phyloP scores from a whole-genome alignment of 2,888 invertebrate species.

The Dasypolia templi region DNA sequence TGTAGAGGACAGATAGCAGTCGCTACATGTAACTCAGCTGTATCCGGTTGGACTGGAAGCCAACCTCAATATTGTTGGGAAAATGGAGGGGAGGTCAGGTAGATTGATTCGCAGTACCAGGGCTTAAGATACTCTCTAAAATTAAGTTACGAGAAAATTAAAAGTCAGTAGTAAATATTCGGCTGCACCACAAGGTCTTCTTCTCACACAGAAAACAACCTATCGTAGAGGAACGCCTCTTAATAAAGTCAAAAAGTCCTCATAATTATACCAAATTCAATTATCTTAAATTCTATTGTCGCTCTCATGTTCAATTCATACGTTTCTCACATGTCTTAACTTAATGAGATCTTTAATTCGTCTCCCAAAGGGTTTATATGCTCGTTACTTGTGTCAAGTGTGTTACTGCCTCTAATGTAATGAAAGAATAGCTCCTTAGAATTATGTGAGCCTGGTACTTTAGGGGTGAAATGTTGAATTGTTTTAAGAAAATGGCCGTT shows the following conservation, averaged over 20 bases:
- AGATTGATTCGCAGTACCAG: too few relatives aligned
- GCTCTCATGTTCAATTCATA: slow-evolving; percentile 16
- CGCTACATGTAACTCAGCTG: too few relatives aligned
- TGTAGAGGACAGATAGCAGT: too few relatives aligned
- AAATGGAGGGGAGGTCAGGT: too few relatives aligned
- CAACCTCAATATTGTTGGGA: too few relatives aligned
- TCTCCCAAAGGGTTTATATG: slow-evolving; percentile 40
- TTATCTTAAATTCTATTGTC: slow-evolving; percentile 39
- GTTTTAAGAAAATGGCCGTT: slow-evolving; percentile 5
- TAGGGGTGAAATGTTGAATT: slow-evolving; percentile 1
- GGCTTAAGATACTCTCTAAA: too few relatives aligned
- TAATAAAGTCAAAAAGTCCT: slow-evolving; percentile 25
- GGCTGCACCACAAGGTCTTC: background rate
- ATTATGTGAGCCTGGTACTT: slow-evolving; percentile 43
- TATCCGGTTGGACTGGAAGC: too few relatives aligned
- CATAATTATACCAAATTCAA: slow-evolving; percentile 31
- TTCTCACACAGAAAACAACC: background rate
- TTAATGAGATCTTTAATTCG: slow-evolving; percentile 48
- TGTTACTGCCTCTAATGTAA: slow-evolving; percentile 37
- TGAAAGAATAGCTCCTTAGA: slow-evolving; percentile 46
- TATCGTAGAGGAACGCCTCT: background rate
- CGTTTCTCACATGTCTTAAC: slow-evolving; percentile 4
- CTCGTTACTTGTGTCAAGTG: slow-evolving; percentile 24
- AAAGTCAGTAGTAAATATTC: background rate
- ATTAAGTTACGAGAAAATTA: background rate